A percentile compares a stretch with the other conserved stretches of the same genome.
These are phyloP conservation scores for Dryocosmus kuriphilus DNA, from an alignment of 2,888 invertebrate species.

Conservation along the genomic window DNA sequence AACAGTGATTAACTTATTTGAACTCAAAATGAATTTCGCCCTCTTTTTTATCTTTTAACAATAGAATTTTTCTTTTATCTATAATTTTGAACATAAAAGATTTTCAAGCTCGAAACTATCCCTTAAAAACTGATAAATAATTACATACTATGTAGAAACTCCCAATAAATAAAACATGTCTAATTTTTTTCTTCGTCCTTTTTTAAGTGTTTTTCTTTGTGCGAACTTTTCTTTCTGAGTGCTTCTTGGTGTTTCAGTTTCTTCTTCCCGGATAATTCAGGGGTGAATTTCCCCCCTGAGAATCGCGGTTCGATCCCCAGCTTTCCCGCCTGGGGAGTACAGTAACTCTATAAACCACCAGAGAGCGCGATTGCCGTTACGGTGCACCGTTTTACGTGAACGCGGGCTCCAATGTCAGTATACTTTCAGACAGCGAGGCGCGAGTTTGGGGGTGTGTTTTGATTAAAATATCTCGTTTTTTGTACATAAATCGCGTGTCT, in stretches of 20 bases:
- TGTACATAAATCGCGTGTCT: background rate
- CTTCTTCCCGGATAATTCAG: slow-evolving; percentile 21
- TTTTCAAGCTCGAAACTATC: too few species aligned
- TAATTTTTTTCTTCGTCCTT: background rate
- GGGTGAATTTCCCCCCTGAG: slow-evolving; percentile 34
- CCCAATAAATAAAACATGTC: background rate
- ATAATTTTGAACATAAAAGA: too few species aligned
- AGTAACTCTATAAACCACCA: slow-evolving; percentile 35
- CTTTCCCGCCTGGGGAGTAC: slow-evolving; percentile 37
- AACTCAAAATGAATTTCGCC: background rate
- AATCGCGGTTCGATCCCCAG: slow-evolving; percentile 25
- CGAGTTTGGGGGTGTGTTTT: slow-evolving; percentile 22
- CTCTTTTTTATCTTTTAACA: background rate
- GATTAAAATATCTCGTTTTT: background rate
- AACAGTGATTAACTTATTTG: too few species aligned
- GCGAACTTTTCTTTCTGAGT: slow-evolving; percentile 18
- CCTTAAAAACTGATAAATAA: too few species aligned
- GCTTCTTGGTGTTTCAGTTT: slow-evolving; percentile 35
- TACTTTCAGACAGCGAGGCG: slow-evolving; percentile 30
- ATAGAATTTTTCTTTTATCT: background rate
- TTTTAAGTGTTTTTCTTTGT: background rate
- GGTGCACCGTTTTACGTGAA: slow-evolving; percentile 32
- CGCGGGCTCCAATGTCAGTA: slow-evolving; percentile 10
- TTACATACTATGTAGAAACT: too few species aligned
- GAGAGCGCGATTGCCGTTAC: slow-evolving; percentile 34